A percentile compares a stretch with the other conserved stretches of the same genome.
These are phyloP conservation scores for Porites australiensis DNA, from an alignment of 64 coral and sea anemone genomes.

Conservation along the genomic window DNA sequence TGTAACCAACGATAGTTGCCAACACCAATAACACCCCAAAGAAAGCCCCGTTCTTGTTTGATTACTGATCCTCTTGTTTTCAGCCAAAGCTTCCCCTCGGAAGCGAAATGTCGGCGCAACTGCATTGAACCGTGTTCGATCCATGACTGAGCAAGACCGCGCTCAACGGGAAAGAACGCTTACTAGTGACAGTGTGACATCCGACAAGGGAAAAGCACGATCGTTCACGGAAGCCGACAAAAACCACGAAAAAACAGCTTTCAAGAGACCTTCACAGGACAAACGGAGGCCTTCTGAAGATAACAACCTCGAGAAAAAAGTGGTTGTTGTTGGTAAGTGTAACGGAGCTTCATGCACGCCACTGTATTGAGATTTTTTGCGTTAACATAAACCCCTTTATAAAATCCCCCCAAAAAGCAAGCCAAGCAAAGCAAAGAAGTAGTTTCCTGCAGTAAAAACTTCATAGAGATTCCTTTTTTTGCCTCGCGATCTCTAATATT, in stretches of 20 bases:
- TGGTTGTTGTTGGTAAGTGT: conserved; percentile 31
- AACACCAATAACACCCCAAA: no score
- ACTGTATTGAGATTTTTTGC: no score
- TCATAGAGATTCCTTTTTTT: no score
- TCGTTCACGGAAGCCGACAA: conserved; percentile 60
- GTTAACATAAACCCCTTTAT: no score
- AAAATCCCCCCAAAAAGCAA: no score
- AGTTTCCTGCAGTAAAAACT: no score
- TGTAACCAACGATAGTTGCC: no score
- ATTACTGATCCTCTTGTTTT: neutral
- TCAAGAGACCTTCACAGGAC: neutral
- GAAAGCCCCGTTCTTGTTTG: neutral
- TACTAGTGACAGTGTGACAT: conserved; percentile 53
- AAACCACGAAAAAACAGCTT: neutral
- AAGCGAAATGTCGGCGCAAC: conserved; percentile 33
- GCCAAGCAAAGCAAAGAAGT: no score
- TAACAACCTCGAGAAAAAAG: neutral
- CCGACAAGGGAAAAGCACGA: conserved; percentile 27
- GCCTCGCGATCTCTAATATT: no score
- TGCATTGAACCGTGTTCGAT: conserved; percentile 34
- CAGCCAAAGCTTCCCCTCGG: conserved; percentile 68
- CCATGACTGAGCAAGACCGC: conserved; percentile 57
- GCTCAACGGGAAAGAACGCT: conserved; percentile 51
- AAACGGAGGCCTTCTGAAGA: neutral
- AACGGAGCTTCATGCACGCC: no score